A percentile compares a stretch with the other conserved stretches of the same genome.
phyloP scores from a whole-genome alignment of 2,797 vertebrate species.

The Choloepus didactylus region DNA sequence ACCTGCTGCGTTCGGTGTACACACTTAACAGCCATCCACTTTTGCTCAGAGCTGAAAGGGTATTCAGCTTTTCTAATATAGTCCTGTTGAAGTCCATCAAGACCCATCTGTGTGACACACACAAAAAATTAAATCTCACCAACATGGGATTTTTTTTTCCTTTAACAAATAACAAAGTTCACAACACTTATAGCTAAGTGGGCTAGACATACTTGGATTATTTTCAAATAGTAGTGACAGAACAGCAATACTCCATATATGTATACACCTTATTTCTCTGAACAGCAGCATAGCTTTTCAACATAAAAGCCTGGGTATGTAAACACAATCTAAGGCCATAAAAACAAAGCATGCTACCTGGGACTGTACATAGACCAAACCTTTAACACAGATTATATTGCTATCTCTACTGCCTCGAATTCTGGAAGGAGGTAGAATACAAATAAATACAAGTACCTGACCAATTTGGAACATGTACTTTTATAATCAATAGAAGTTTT shows the following conservation, averaged over 20 bases:
- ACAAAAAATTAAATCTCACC: conserved; percentile 64
- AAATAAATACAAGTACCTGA: neutral
- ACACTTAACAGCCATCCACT: conserved; percentile 98
- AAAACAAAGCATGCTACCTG: neutral
- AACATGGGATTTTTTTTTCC: neutral
- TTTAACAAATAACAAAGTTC: conserved; percentile 52
- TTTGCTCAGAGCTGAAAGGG: conserved; percentile 97
- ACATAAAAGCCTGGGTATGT: neutral
- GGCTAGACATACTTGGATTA: neutral
- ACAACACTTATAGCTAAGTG: neutral
- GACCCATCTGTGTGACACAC: conserved; percentile 92
- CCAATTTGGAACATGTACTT: neutral
- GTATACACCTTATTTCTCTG: neutral
- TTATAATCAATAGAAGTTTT: neutral
- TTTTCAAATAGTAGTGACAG: conserved; percentile 1
- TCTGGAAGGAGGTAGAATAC: neutral
- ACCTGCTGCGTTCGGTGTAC: conserved; percentile 95
- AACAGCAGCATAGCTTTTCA: neutral
- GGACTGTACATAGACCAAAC: neutral
- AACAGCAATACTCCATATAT: neutral
- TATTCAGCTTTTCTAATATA: conserved; percentile 95
- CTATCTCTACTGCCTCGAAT: conserved; percentile 17
- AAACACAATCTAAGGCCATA: neutral
- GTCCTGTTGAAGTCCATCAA: conserved; percentile 95
- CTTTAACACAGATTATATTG: neutral